Percentiles rank a stretch among this genome's conserved stretches.
Conservation (phyloP, 2,797 vertebrate species). For the Prionace glauca region DNA sequence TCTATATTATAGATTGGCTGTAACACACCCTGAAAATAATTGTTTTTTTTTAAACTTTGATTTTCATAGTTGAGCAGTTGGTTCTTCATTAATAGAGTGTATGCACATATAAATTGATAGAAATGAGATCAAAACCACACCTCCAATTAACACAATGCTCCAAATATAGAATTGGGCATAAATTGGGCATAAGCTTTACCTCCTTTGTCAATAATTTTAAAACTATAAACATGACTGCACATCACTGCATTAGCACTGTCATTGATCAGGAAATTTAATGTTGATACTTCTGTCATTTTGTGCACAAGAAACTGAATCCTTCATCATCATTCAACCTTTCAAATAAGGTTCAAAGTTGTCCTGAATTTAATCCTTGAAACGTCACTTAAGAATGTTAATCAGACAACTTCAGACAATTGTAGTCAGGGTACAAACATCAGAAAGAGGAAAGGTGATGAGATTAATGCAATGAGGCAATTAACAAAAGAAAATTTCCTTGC, state of each 20-base stretch:
- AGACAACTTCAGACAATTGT: not conserved
- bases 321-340: not conserved
- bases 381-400: not conserved
- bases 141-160: slow-evolving; percentile 2
- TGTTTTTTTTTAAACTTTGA: not conserved
- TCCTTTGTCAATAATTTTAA: slow-evolving; percentile 1
- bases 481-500: not conserved
- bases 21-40: not conserved
- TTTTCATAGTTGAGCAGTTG: not conserved
- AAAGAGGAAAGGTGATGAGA: not conserved
- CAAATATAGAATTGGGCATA: not conserved
- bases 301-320: not conserved
- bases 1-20: not conserved
- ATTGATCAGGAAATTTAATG: not conserved
- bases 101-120: slow-evolving; percentile 28
- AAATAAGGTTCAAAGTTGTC: not conserved
- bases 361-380: not conserved
- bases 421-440: not conserved
- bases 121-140: not conserved
- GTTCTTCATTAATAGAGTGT: slow-evolving; percentile 22
- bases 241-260: not conserved
- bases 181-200: not conserved
- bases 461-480: not conserved
- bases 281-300: not conserved
- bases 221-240: not conserved